Evolutionary conservation across 2,113 vertebrate genomes (phyloP), one percentile per base, ranked within the genome.

Genomic region (Laterallus jamaicensis): DNA sequence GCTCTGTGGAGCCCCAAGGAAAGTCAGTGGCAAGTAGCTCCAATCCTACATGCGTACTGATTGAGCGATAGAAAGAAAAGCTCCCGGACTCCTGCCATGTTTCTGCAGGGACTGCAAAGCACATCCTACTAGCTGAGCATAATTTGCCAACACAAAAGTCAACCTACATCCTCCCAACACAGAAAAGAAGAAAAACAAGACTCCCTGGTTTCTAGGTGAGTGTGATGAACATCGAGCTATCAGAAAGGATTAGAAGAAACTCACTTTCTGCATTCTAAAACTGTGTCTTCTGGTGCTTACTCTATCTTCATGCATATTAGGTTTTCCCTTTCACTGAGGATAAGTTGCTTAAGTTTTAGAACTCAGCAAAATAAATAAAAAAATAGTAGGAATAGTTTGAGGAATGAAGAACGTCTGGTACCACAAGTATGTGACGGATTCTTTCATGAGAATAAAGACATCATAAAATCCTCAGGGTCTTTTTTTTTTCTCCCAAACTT

Each of bases 361-460:
- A 80, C 37, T 56, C 40, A 60, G 13, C 1, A 67, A 68, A 78
- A 68, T 35, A 35, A 35, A 35, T 35, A 26, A 1, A 73, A 84
- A 79, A 26, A 1, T 22, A 0, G 3, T 29, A 82, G 31, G 28
- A 81, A 70, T 16, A 74, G 13, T 54, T n/a, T 67, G 19, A 95
- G 11, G 32, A 90, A 39, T 21, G 77, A 93, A 52, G 15, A 64
- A 52, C 0, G 1, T 4, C 52, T 31, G 32, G 58, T 55, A 84
- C 35, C 18, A 42, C 37, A 91, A 83, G 35, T 19, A 85, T 6
- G 14, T 15, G 7, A 76, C 19, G 4, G 11, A 12, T n/a, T 80
- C 54, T 66, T 93, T 75, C 25, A 35, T 35, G 81, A 71, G 21
- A 88, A 92, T 55, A 93, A 86, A 87, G 64, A 9, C 39, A 90